These are phyloP conservation scores for Danionella dracula DNA, from an alignment of 2,797 vertebrate genomes.

Conservation along the genomic window DNA sequence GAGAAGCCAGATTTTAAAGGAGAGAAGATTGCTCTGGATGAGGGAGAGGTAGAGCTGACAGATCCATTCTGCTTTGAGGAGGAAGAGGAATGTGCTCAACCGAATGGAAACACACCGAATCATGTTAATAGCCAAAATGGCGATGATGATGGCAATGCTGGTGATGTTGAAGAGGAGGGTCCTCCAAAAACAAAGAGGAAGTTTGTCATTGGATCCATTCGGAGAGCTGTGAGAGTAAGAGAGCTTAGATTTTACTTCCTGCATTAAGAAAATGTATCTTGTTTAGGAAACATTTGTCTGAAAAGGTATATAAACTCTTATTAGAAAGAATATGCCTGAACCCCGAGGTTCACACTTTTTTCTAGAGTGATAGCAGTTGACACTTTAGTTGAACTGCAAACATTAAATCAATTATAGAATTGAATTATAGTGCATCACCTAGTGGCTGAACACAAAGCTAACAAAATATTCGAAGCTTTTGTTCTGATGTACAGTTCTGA, in stretches of 20 bases:
- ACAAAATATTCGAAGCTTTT: background rate
- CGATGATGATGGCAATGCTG: background rate
- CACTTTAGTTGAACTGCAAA: too few relatives aligned
- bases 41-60: constrained; percentile 81
- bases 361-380: too few relatives aligned
- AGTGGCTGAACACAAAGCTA: background rate
- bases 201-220: constrained; percentile 76
- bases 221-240: constrained; percentile 80
- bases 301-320: too few relatives aligned
- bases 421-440: background rate
- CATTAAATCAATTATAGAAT: too few relatives aligned
- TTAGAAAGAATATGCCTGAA: too few relatives aligned
- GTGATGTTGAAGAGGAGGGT: constrained; percentile 27
- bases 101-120: constrained; percentile 45
- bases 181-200: constrained; percentile 48
- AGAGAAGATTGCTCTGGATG: constrained; percentile 80
- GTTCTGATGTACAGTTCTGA: too few relatives aligned
- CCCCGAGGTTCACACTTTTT: too few relatives aligned
- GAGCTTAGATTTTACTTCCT: too few relatives aligned
- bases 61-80: constrained; percentile 51
- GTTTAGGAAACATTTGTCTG: too few relatives aligned
- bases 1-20: constrained; percentile 87
- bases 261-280: too few relatives aligned
- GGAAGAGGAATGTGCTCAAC: constrained; percentile 40
- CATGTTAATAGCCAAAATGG: background rate